These are phyloP conservation scores for Exephanes ischioxanthus DNA, from an alignment of 2,888 invertebrate species.

Conservation along the genomic window DNA sequence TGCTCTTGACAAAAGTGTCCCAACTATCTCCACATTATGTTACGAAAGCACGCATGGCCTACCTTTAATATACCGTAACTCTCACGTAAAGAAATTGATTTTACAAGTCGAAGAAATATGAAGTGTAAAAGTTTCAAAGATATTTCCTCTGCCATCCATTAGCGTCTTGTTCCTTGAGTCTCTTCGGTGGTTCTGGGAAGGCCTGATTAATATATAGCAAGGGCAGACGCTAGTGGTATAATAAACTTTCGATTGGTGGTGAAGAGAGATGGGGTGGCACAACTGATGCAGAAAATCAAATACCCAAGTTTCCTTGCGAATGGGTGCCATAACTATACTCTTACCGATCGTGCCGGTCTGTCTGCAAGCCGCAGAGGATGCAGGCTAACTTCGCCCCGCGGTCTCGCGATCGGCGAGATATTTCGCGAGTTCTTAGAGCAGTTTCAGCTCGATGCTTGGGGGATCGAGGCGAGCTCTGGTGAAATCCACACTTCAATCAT, in stretches of 20 bases:
- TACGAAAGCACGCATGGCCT: background rate
- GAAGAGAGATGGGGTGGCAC: constrained; percentile 28
- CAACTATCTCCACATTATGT: background rate
- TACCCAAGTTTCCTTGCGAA: constrained; percentile 58
- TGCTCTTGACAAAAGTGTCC: background rate
- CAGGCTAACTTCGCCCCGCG: constrained; percentile 23
- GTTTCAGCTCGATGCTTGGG: constrained; percentile 24
- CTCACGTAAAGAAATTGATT: background rate
- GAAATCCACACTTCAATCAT: constrained; percentile 60
- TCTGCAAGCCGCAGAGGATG: constrained; percentile 4
- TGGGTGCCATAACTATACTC: constrained; percentile 32
- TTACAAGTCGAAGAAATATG: background rate
- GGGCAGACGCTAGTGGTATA: constrained; percentile 38
- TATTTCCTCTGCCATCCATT: constrained; percentile 50
- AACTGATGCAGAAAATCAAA: constrained; percentile 61
- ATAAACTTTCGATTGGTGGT: constrained; percentile 56
- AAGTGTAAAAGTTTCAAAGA: constrained; percentile 51
- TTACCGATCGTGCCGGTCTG: constrained; percentile 34
- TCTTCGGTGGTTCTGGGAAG: constrained; percentile 17
- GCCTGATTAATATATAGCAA: constrained; percentile 57
- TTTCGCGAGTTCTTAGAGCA: constrained; percentile 35
- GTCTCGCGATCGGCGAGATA: constrained; percentile 14
- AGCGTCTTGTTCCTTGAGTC: constrained; percentile 25
- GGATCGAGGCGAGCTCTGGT: background rate
- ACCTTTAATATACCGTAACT: background rate